Conservation (phyloP, 2,888 invertebrate genomes). For the Phaedon cochleariae region DNA sequence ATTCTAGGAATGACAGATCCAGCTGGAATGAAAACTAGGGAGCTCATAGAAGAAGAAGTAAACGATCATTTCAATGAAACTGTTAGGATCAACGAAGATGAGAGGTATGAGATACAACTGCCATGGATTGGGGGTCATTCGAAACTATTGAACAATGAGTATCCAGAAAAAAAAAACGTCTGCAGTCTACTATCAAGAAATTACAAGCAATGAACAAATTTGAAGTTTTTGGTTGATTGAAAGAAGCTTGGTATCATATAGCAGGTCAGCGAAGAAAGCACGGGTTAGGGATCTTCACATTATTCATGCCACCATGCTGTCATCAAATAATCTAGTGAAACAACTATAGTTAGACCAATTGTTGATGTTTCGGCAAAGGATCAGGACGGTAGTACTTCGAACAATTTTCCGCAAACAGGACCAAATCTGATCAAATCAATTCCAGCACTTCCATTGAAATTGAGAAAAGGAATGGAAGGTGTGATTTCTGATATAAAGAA, state of each 20-base stretch:
- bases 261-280: neutral
- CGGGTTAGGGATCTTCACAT: neutral
- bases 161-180: neutral
- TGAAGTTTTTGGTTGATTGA: neutral
- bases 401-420: neutral
- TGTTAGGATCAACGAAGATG: neutral
- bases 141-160: neutral
- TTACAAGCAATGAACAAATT: neutral
- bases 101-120: neutral
- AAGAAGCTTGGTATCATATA: neutral
- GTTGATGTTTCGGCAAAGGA: neutral
- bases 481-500: neutral
- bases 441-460: neutral
- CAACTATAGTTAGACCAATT: conserved; percentile 2
- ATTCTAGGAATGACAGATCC: conserved; percentile 1
- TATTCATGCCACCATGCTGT: conserved; percentile 13
- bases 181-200: neutral
- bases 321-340: conserved; percentile 5
- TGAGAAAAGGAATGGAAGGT: neutral
- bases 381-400: neutral
- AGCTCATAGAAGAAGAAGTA: neutral
- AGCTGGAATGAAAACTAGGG: neutral
- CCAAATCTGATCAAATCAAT: neutral
- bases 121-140: neutral
- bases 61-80: neutral